Evolutionary conservation across 92 coral and sea anemone species (phyloP).

Genomic region (Epizoanthus fatuus): DNA sequence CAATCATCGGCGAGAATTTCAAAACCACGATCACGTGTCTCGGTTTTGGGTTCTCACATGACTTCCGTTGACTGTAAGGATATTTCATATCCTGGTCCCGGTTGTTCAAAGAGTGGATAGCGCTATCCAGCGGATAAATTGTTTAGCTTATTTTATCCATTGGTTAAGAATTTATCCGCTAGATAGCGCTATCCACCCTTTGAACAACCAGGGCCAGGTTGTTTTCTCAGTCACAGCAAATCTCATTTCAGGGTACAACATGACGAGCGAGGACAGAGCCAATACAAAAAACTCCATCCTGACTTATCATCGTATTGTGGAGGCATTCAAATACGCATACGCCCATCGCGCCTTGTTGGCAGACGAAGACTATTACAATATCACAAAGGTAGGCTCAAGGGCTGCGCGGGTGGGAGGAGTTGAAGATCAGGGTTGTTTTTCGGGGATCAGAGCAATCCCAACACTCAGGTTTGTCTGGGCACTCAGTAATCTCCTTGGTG

Average conservation of each 20-base stretch:
- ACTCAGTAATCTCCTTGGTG: background rate
- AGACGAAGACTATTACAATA: conserved; percentile 80
- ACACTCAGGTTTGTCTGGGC: too few species aligned
- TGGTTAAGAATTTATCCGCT: too few species aligned
- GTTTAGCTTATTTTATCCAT: too few species aligned
- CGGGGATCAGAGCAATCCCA: too few species aligned
- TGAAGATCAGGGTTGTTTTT: background rate
- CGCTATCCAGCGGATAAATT: too few species aligned
- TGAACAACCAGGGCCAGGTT: background rate
- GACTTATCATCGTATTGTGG: conserved; percentile 93
- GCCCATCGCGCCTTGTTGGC: conserved; percentile 96
- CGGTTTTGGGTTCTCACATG: too few species aligned
- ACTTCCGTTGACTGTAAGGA: too few species aligned
- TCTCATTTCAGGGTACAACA: conserved; percentile 73
- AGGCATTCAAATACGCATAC: conserved; percentile 95
- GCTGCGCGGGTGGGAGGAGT: background rate
- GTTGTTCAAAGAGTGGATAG: too few species aligned
- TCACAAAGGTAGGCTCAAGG: conserved; percentile 57
- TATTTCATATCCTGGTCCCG: too few species aligned
- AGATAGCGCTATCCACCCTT: too few species aligned
- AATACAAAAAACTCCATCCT: conserved; percentile 69
- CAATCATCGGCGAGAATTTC: too few species aligned
- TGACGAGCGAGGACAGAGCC: conserved; percentile 71
- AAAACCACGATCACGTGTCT: too few species aligned
- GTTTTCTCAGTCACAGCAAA: background rate